Percentiles rank a stretch among this genome's conserved stretches.
phyloP scores from a whole-genome alignment of 2,113 vertebrate species.

The Pyrgilauda ruficollis region DNA sequence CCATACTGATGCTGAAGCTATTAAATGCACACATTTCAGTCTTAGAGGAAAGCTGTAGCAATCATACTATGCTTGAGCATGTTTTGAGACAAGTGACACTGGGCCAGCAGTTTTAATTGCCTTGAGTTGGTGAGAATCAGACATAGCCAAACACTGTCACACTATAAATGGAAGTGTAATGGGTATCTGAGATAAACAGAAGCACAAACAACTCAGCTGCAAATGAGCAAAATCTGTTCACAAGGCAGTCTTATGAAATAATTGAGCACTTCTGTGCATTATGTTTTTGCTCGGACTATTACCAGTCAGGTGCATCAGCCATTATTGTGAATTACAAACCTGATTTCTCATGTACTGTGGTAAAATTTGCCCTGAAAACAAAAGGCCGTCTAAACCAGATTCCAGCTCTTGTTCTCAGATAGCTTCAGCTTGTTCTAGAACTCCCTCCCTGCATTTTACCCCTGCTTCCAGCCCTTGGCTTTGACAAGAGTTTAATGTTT shows the following conservation, averaged over 20 bases:
- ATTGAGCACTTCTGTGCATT: neutral
- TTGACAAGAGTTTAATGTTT: neutral
- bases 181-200: conserved; percentile 48
- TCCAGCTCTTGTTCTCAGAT: neutral
- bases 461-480: neutral
- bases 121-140: conserved; percentile 52
- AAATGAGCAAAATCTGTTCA: conserved; percentile 63
- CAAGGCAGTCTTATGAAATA: conserved; percentile 24
- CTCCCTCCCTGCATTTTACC: neutral
- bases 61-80: neutral
- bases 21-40: neutral
- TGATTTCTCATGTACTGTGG: neutral
- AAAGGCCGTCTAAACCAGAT: neutral
- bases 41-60: neutral
- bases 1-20: neutral
- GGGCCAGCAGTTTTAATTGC: conserved; percentile 58
- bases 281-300: neutral
- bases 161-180: conserved; percentile 52
- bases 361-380: neutral
- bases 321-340: neutral
- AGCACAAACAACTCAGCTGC: conserved; percentile 51
- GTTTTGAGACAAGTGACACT: conserved; percentile 40
- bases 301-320: neutral
- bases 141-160: conserved; percentile 52
- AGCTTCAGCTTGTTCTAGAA: neutral